Base-by-base conservation (phyloP, 2,113 vertebrate genomes). In the Dolichallabes microphthalmus region DNA sequence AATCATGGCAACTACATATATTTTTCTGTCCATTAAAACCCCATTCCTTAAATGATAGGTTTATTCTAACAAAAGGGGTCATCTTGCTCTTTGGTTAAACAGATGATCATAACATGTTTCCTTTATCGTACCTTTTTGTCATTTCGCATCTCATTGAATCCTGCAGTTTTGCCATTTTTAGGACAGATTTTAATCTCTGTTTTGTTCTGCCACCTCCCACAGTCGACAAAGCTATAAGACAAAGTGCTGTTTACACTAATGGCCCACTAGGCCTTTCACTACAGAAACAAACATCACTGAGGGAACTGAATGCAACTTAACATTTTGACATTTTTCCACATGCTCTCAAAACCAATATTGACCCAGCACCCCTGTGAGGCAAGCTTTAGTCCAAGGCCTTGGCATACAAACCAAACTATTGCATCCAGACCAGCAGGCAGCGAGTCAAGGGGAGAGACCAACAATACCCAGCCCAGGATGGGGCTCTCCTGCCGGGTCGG, bases 181-280 rank as follows among this genome's bases (percentile, higher is more conserved):
- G 90, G 84, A 80, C 91, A 90, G 87, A 90, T 89, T 92, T 93
- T 91, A 93, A 92, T 91, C 92, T 92, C 92, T 32, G 64, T 92
- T 95, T 94, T 94, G 92, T 92, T 90, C 89, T 81, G 11, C 52
- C 71, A 86, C 91, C 94, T 94, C 95, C 95, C 88, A 93, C 94
- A 93, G 92, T 80, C 90, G 90, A 84, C 90, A 89, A 89, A 93
- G 90, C 92, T 11, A 6, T 93, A 95, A 96, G 93, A 96, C 95
- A 96, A 96, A 95, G 93, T 91, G 91, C 91, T 95, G 95, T 96
- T 96, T 95, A 94, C 94, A 93, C 95, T 95, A 95, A 94, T 91
- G 91, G 93, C 89, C 91, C 93, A 93, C 93, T 91, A 92, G 84
- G 93, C 92, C 91, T 90, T 92, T 94, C 92, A 92, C 89, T 89